Evolutionary conservation across 2,888 invertebrate genomes (phyloP).

Genomic region (Caenorhabditis uteleia): DNA sequence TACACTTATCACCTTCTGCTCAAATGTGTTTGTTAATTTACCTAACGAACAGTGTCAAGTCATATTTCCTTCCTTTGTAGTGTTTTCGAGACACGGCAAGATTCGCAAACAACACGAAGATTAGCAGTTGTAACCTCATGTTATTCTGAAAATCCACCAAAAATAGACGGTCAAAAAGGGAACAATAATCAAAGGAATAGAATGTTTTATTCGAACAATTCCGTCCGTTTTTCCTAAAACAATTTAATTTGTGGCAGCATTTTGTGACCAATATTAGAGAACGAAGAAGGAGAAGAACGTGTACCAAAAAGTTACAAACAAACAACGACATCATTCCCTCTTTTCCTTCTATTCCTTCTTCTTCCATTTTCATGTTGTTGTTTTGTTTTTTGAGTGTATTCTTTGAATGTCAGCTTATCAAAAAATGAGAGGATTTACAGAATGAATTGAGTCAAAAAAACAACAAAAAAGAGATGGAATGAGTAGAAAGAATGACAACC

Average conservation of each 20-base stretch:
- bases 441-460: not conserved
- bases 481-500: not conserved
- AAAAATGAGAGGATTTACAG: not conserved
- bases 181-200: no score
- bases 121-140: constrained; percentile 44
- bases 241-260: constrained; percentile 4
- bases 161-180: not conserved
- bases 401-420: not conserved
- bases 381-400: not conserved
- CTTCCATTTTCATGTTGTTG: not conserved
- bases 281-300: not conserved
- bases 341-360: not conserved
- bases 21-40: constrained; percentile 10
- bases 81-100: constrained; percentile 36
- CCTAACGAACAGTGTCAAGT: constrained; percentile 65
- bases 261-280: constrained; percentile 18
- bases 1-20: not conserved
- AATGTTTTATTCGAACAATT: not conserved
- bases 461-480: not conserved
- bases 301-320: constrained; percentile 22
- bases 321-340: not conserved
- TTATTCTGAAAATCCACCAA: constrained; percentile 32
- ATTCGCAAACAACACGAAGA: constrained; percentile 41
- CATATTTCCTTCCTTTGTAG: constrained; percentile 61
- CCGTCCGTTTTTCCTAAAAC: not conserved